Percentiles rank a stretch among this genome's conserved stretches.
phyloP scores from a whole-genome alignment of 2,888 invertebrate genomes.

The Callinectes sapidus region DNA sequence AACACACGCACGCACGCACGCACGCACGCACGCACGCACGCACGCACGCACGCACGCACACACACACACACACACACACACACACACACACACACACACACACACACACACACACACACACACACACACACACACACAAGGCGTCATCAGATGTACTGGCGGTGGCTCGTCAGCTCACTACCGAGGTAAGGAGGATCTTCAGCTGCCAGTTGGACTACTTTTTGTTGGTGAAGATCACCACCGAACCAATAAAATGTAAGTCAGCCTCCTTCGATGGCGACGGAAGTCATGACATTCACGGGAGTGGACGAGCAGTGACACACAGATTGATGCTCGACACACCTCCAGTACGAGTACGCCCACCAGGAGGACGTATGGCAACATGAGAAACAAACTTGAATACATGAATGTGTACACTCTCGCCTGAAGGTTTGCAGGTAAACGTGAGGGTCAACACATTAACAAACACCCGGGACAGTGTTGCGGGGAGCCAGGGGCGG shows the following conservation, averaged over 20 bases:
- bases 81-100: conserved; percentile 29
- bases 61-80: conserved; percentile 29
- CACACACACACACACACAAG: conserved; percentile 6
- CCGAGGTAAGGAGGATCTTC: not conserved
- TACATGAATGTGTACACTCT: not conserved
- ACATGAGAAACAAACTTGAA: not conserved
- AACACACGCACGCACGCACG: not conserved
- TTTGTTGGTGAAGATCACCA: not conserved
- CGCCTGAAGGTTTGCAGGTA: not conserved
- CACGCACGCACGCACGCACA: conserved; percentile 1
- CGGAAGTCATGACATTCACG: not conserved
- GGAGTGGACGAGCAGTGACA: not conserved
- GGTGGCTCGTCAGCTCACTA: too few species aligned
- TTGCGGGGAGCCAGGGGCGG: not conserved
- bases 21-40: not conserved
- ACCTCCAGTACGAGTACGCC: too few species aligned
- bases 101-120: conserved; percentile 26
- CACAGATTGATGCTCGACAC: not conserved
- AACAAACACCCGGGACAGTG: not conserved
- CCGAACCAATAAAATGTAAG: not conserved
- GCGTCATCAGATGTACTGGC: not conserved
- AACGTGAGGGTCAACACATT: not conserved
- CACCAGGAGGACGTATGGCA: not conserved
- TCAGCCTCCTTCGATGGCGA: not conserved
- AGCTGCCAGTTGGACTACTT: not conserved